Base-by-base conservation (phyloP, 2,113 vertebrate genomes). In the Oncorhynchus masou region DNA sequence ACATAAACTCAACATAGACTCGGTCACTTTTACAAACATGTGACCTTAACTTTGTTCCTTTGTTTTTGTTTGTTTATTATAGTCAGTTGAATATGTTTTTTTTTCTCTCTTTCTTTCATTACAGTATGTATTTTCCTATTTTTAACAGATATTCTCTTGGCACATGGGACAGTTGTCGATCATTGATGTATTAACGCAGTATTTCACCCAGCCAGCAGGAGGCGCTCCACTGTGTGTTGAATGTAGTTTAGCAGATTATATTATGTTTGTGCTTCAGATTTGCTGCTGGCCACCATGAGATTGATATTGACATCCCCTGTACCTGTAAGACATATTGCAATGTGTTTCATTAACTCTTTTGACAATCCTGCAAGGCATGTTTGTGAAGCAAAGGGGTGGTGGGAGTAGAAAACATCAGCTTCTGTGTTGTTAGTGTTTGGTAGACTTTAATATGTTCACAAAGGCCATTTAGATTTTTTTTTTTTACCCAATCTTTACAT, bases 211-310 rank as follows among this genome's bases (percentile, higher is more conserved):
- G 75, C 75, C 16, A 75, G 57, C 49, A 68, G 69, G 74, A 34
- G 68, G 62, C 22, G 27, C 60, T 73, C 75, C 68, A 69, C 71
- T 65, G 54, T 81, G 54, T 81, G 66, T 80, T 76, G 75, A 87
- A 81, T 81, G 74, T 84, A 84, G 72, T 45, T 80, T 69, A 76
- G 54, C 60, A 13, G 15, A 69, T 80, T 80, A 74, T 48, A 19
- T 31, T 64, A 45, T 34, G 65, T 65, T 73, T 59, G 22, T 12
- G 49, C 25, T 25, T 20, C 65, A 64, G 1, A 64, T 81, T 73
- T 39, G 78, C 78, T 84, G 77, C 76, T 68, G 71, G 77, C 71
- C 75, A 74, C 74, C 48, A 66, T 76, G 76, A 80, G 54, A 81
- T 84, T 86, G 71, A 64, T n/a, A 24, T 27, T 31, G 19, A 70